Evolutionary conservation across 1,140 invertebrate genomes (phyloP).

Genomic region (Drosophila dunni): DNA sequence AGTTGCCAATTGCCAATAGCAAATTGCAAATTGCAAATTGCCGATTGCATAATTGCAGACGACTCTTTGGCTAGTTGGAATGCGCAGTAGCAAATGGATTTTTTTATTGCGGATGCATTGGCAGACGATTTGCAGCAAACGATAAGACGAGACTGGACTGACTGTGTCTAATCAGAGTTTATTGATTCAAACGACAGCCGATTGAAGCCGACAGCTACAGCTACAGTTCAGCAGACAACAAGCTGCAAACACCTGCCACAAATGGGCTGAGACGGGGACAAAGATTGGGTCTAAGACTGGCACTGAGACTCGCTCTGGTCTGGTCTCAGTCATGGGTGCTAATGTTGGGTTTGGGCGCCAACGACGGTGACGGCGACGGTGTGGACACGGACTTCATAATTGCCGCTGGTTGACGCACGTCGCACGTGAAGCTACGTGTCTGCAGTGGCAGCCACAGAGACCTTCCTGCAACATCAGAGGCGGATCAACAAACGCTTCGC

Average conservation of each 20-base stretch:
- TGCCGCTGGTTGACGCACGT: slow-evolving; percentile 77
- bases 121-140: slow-evolving; percentile 67
- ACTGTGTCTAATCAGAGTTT: slow-evolving; percentile 50
- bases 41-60: slow-evolving; percentile 70
- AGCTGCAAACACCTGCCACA: slow-evolving; percentile 37
- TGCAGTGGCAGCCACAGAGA: slow-evolving; percentile 33
- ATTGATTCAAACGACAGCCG: slow-evolving; percentile 59
- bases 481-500: slow-evolving; percentile 10
- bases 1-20: slow-evolving; percentile 34
- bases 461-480: slow-evolving; percentile 8
- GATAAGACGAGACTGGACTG: slow-evolving; percentile 59
- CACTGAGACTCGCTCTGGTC: neutral
- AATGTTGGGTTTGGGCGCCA: slow-evolving; percentile 31
- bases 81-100: slow-evolving; percentile 51
- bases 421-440: slow-evolving; percentile 73
- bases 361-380: slow-evolving; percentile 42
- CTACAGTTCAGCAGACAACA: slow-evolving; percentile 3
- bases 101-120: slow-evolving; percentile 75
- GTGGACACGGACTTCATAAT: slow-evolving; percentile 74
- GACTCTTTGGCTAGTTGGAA: slow-evolving; percentile 58
- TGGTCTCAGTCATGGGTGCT: slow-evolving; percentile 62
- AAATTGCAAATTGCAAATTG: slow-evolving; percentile 33
- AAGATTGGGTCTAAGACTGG: neutral
- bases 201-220: slow-evolving; percentile 12
- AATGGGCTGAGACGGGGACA: slow-evolving; percentile 11